Percentiles rank a stretch among this genome's conserved stretches.
Evolutionary conservation across 2,888 invertebrate genomes (phyloP).

Genomic region (Rhagonycha lutea): DNA sequence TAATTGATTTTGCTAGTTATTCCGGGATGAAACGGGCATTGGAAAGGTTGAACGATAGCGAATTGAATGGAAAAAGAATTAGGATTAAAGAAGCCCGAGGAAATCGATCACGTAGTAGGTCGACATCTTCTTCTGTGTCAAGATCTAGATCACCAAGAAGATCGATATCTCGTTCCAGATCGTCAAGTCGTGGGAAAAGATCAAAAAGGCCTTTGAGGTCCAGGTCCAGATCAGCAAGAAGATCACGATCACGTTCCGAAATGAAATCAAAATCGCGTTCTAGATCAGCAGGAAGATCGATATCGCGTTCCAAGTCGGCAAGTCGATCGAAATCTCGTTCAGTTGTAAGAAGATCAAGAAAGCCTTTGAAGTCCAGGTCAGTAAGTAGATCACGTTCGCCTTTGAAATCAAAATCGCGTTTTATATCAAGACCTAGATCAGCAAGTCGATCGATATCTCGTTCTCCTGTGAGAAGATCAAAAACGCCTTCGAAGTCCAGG

Average conservation of each 20-base stretch:
- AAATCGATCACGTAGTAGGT: slow-evolving; percentile 55
- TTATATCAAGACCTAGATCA: too few species aligned
- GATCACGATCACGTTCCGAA: slow-evolving; percentile 47
- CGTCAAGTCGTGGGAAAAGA: too few species aligned
- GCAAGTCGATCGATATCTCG: too few species aligned
- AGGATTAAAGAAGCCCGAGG: slow-evolving; percentile 85
- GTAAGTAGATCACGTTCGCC: too few species aligned
- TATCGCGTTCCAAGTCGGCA: not conserved
- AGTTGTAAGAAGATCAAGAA: too few species aligned
- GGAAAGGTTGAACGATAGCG: slow-evolving; percentile 94
- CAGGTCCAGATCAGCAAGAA: slow-evolving; percentile 42
- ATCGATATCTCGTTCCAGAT: slow-evolving; percentile 34
- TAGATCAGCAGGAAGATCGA: slow-evolving; percentile 28
- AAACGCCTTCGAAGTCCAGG: too few species aligned
- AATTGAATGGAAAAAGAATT: slow-evolving; percentile 93
- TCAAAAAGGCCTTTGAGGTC: slow-evolving; percentile 14
- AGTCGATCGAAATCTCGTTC: too few species aligned
- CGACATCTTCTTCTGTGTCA: slow-evolving; percentile 55
- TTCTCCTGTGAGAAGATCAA: too few species aligned
- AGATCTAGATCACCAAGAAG: slow-evolving; percentile 36
- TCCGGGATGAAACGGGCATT: slow-evolving; percentile 96
- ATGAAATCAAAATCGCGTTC: too few species aligned
- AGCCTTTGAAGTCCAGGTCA: too few species aligned
- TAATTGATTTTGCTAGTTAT: slow-evolving; percentile 94
- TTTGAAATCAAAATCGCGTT: too few species aligned